Base-by-base conservation (phyloP, 2,888 invertebrate species). In the Blera fallax region DNA sequence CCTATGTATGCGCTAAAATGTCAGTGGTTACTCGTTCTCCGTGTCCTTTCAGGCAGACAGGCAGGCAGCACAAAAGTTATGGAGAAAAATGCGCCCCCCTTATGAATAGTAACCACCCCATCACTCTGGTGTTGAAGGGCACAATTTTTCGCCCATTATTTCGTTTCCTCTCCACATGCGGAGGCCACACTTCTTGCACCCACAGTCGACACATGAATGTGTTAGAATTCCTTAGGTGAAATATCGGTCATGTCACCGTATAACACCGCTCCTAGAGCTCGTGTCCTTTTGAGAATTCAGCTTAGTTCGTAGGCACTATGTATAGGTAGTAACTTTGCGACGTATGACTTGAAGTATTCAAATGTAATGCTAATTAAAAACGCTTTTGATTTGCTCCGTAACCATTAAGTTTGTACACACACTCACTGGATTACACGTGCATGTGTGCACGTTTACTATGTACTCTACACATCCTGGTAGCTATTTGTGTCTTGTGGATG, bases 281-380 rank as follows among this genome's bases (percentile, higher is more conserved):
- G 52, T 79, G 83, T 54, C 73, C 73, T 84, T 79, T 74, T 60
- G 54, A 67, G 65, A 67, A 77, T 82, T 34, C 52, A 60, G 52
- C 43, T 8, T 54, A 48, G 27, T 24, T 43, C 43, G 40, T 24
- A 56, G 21, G 58, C 11, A 14, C 10, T 24, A 32, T 16, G 7
- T n/a, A 5, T 40, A 54, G 11, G 14, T 32, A 43, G 27, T 34
- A 34, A 16, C 32, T 65, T 32, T 45, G 16, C 34, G 21, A 43
- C 11, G 56, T 21, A 37, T 18, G 43, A 10, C 34, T 24, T 29
- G 7, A 1, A 45, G 34, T 27, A 52, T 73, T 80, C 50, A 43
- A 79, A 74, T 70, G 32, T 37, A 64, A 74, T 64, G 79, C 84
- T 79, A 79, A 84, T 79, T 84, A 84, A 84, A 84, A 84, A 65